phyloP scores from a whole-genome alignment of 2,888 invertebrate genomes.

The Muscina levida region DNA sequence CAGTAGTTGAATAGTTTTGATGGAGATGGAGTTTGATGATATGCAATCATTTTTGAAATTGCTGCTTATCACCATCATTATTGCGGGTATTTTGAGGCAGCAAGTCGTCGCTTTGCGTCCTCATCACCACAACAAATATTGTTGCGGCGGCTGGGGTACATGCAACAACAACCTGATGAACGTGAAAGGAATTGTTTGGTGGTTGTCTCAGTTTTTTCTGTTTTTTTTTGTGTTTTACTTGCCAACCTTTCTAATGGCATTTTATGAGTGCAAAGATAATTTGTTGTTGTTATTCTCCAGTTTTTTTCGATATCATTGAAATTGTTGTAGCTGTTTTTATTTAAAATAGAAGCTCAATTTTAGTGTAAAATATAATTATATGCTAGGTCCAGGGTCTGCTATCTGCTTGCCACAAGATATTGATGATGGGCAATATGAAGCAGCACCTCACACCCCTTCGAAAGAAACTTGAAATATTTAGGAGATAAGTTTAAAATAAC shows the following conservation, averaged over 20 bases:
- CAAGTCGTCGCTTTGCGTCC: slow-evolving; percentile 38
- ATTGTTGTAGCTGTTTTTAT: slow-evolving; percentile 48
- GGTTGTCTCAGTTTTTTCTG: slow-evolving; percentile 37
- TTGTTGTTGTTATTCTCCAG: slow-evolving; percentile 18
- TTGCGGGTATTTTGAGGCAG: slow-evolving; percentile 56
- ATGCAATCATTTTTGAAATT: slow-evolving; percentile 63
- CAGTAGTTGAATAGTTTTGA: slow-evolving; percentile 60
- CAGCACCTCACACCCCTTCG: slow-evolving; percentile 26
- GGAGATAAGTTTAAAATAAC: no score
- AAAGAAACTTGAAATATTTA: no score
- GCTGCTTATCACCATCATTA: slow-evolving; percentile 66
- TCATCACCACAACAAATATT: slow-evolving; percentile 36
- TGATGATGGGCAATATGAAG: slow-evolving; percentile 39
- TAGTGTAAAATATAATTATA: slow-evolving; percentile 28
- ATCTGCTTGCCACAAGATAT: slow-evolving; percentile 40
- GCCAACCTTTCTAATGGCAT: slow-evolving; percentile 57
- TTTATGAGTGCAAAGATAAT: slow-evolving; percentile 28
- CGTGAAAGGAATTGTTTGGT: slow-evolving; percentile 26
- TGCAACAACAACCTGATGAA: slow-evolving; percentile 1
- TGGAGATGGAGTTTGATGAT: slow-evolving; percentile 64
- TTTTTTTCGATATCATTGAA: slow-evolving; percentile 13
- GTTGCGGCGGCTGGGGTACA: slow-evolving; percentile 18
- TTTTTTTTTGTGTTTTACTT: slow-evolving; percentile 32
- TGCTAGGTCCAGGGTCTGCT: not conserved
- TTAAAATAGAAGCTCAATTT: slow-evolving; percentile 55